These are phyloP conservation scores for Lepidotrigona ventralis DNA, from an alignment of 1,140 invertebrate genomes.

Conservation along the genomic window DNA sequence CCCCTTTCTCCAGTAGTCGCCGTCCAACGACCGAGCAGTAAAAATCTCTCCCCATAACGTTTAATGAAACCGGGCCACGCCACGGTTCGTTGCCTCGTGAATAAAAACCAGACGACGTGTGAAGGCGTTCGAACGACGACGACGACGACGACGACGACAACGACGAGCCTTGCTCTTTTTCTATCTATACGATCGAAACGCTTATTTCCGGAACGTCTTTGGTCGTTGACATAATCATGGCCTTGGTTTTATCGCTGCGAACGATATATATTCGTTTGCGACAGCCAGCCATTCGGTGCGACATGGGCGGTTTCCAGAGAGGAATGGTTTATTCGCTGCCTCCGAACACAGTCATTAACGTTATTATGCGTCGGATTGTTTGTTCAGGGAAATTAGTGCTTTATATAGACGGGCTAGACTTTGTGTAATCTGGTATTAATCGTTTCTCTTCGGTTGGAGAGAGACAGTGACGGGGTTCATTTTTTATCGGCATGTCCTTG, in stretches of 20 bases:
- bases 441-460: neutral
- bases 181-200: constrained; percentile 15
- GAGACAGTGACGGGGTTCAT: neutral
- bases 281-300: neutral
- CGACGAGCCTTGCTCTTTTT: constrained; percentile 2
- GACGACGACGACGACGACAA: too few relatives aligned
- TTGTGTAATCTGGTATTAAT: neutral
- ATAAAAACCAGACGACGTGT: constrained; percentile 25
- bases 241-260: constrained; percentile 12
- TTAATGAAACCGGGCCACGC: constrained; percentile 3
- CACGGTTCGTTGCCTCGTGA: neutral
- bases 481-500: neutral
- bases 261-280: constrained; percentile 1
- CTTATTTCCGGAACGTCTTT: constrained; percentile 17
- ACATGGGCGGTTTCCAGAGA: neutral
- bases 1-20: too few relatives aligned
- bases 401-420: constrained; percentile 10
- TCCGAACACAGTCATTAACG: constrained; percentile 9
- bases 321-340: constrained; percentile 5
- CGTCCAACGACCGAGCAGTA: neutral
- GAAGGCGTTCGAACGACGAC: neutral
- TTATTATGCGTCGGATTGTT: constrained; percentile 8
- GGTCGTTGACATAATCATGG: constrained; percentile 22
- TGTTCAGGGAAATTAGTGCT: neutral
- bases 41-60: constrained; percentile 22